Percentiles rank a stretch among this genome's conserved stretches.
These are phyloP conservation scores for Dallia pectoralis DNA, from an alignment of 2,797 vertebrate genomes.

Conservation along the genomic window DNA sequence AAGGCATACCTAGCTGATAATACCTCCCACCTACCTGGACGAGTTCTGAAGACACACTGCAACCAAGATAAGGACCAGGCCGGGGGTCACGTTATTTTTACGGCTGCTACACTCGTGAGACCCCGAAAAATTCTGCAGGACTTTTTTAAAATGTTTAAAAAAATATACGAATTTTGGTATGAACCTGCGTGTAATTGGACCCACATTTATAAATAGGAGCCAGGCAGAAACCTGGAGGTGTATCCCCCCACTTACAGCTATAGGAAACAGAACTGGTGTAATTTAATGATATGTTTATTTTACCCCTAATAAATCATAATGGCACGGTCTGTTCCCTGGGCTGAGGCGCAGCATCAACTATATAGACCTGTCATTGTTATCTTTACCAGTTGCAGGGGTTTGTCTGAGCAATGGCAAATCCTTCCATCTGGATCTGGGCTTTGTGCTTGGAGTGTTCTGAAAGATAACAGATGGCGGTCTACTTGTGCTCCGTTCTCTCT, in stretches of 20 bases:
- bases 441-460: slow-evolving; percentile 8
- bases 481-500: slow-evolving; percentile 4
- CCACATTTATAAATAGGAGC: slow-evolving; percentile 56
- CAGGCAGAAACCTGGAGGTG: slow-evolving; percentile 42
- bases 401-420: slow-evolving; percentile 17
- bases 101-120: not conserved
- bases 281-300: slow-evolving; percentile 57
- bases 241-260: slow-evolving; percentile 33
- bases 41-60: no score
- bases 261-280: slow-evolving; percentile 46
- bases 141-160: slow-evolving; percentile 31
- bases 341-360: not conserved
- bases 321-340: slow-evolving; percentile 26
- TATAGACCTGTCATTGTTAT: slow-evolving; percentile 20
- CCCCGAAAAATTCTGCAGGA: slow-evolving; percentile 44
- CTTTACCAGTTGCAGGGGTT: slow-evolving; percentile 22
- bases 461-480: slow-evolving; percentile 15
- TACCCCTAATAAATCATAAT: slow-evolving; percentile 51
- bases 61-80: no score
- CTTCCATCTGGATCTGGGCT: slow-evolving; percentile 24
- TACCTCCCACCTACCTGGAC: no score
- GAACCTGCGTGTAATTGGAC: slow-evolving; percentile 46
- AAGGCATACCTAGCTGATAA: no score
- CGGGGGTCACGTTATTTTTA: slow-evolving; percentile 1
- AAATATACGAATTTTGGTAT: slow-evolving; percentile 22